Percentiles rank a stretch among this genome's conserved stretches.
These are phyloP conservation scores for Gambusia yucatana DNA, from an alignment of 2,797 vertebrate genomes.

Conservation along the genomic window DNA sequence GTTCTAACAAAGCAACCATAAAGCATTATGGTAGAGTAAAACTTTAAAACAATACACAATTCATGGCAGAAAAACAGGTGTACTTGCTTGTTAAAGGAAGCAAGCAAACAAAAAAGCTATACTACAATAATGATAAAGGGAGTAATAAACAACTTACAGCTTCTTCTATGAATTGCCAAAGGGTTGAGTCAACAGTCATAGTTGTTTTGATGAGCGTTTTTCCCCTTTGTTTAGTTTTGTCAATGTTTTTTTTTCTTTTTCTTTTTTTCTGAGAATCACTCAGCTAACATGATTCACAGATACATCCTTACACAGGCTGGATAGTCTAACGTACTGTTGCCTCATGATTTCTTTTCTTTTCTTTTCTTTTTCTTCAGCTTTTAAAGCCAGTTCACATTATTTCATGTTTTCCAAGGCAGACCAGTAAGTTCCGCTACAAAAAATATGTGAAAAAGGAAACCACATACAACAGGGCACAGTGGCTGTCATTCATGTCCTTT, in stretches of 20 bases:
- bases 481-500: not conserved
- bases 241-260: not conserved
- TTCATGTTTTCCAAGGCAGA: not conserved
- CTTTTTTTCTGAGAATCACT: not conserved
- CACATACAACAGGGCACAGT: not conserved
- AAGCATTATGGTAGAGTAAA: not conserved
- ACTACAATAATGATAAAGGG: not conserved
- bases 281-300: not conserved
- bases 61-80: not conserved
- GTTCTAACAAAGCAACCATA: not conserved
- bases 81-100: not conserved
- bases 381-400: not conserved
- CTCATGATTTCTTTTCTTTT: not conserved
- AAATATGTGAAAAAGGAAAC: not conserved
- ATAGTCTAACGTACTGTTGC: not conserved
- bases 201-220: not conserved
- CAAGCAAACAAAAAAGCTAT: not conserved
- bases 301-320: not conserved
- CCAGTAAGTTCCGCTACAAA: not conserved
- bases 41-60: not conserved
- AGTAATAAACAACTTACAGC: not conserved
- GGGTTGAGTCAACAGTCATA: not conserved
- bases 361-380: not conserved
- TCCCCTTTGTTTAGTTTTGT: not conserved
- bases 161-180: not conserved